Percentiles rank a stretch among this genome's conserved stretches.
Conservation (phyloP, 2,888 invertebrate species). For the Xylocampa areola region DNA sequence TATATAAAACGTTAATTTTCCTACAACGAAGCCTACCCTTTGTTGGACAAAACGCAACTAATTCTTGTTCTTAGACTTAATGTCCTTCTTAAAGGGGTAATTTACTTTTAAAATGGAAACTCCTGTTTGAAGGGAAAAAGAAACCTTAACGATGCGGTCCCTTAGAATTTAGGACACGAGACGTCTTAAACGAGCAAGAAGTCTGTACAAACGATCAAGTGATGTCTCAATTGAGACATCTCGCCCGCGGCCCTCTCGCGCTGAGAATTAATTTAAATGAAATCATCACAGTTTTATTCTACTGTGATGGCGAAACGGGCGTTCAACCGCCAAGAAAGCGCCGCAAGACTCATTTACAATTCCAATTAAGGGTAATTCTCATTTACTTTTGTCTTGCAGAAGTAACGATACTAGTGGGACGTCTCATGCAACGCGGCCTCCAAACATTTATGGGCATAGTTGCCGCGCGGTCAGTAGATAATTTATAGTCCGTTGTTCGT, state of each 20-base stretch:
- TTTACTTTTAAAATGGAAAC: constrained; percentile 63
- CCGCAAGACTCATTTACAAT: constrained; percentile 88
- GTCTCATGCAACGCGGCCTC: constrained; percentile 64
- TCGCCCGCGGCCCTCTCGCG: constrained; percentile 69
- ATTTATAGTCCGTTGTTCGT: constrained; percentile 27
- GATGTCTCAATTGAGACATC: constrained; percentile 76
- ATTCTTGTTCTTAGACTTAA: constrained; percentile 59
- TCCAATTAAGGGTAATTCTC: constrained; percentile 88
- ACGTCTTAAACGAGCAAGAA: constrained; percentile 66
- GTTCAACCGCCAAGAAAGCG: constrained; percentile 85
- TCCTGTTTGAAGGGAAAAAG: constrained; percentile 58
- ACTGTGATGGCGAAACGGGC: constrained; percentile 81
- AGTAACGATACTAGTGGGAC: constrained; percentile 77
- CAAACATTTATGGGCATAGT: constrained; percentile 61
- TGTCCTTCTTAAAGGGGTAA: constrained; percentile 63
- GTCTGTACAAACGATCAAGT: constrained; percentile 70
- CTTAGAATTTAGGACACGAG: constrained; percentile 63
- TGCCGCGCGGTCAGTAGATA: constrained; percentile 47
- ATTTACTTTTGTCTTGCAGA: constrained; percentile 85
- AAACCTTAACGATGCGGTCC: constrained; percentile 61
- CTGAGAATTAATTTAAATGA: constrained; percentile 86
- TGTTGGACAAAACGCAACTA: constrained; percentile 57
- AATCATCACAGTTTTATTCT: constrained; percentile 88
- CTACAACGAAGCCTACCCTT: constrained; percentile 26
- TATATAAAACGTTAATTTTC: constrained; percentile 22